Evolutionary conservation across 2,113 vertebrate species (phyloP), one percentile per base, ranked within the genome.

Genomic region (Syrmaticus mikado): DNA sequence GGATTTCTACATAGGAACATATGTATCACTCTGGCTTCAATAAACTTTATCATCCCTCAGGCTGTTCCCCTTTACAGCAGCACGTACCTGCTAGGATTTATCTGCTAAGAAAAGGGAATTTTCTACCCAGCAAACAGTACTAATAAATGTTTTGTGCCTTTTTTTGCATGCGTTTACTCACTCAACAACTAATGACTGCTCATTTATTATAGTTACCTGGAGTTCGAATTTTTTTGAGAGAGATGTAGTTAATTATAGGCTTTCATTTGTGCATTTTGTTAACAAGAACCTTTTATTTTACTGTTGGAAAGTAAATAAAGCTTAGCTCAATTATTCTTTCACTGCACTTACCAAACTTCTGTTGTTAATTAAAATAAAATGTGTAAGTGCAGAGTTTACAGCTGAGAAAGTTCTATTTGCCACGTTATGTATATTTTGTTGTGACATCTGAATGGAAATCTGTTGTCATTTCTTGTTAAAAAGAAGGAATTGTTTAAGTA

Each of bases 241-340:
- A 91, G 73, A 53, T 71, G 34, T 65, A 45, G 46, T 84, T 93
- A 82, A 88, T 96, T 87, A 82, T 14, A 87, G 28, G 57, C 76
- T 94, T 94, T 93, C 68, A 48, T 78, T 74, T 94, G 52, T 81
- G 90, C 72, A 73, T 92, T 95, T 87, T 87, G 74, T 93, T 94
- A 79, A 67, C 13, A 25, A 60, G n/a, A 32, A 64, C 52, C 25
- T 89, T 95, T 92, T 75, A 9, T 81, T 92, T 95, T 83, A 71
- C 45, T 16, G 38, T 48, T 24, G n/a, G 65, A 25, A 82, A 77
- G 65, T 65, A 91, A 94, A 84, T 73, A 87, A 82, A 90, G 71
- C 64, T 82, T 43, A 40, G 36, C 34, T 50, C 2, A 1, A 11
- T 90, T 82, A 50, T 87, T 87, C 85, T 48, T 28, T 74, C 40